Evolutionary conservation across 2,113 vertebrate species (phyloP).

Genomic region (Pluvialis apricaria): DNA sequence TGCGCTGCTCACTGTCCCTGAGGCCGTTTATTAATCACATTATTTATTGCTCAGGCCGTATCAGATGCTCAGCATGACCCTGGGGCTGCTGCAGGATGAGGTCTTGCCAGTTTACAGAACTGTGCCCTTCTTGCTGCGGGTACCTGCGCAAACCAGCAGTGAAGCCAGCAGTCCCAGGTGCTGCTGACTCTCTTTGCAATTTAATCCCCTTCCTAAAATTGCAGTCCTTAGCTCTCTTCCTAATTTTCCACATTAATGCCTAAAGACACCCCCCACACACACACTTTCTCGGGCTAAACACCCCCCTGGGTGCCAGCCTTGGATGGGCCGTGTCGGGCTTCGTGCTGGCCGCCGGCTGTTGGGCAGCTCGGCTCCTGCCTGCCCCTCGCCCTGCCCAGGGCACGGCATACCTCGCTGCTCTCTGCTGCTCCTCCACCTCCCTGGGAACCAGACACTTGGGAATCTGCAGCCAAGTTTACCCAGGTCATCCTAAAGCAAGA

Average conservation of each 20-base stretch:
- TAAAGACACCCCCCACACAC: neutral
- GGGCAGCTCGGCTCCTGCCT: neutral
- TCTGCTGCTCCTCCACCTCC: neutral
- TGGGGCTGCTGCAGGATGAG: neutral
- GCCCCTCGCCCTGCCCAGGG: neutral
- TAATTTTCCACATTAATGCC: neutral
- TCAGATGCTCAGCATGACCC: neutral
- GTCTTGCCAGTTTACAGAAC: fast-evolving
- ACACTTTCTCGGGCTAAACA: neutral
- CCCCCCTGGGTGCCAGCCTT: neutral
- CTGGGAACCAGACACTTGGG: neutral
- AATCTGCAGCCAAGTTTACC: neutral
- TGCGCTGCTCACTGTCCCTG: neutral
- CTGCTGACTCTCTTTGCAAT: neutral
- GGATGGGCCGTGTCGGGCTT: neutral
- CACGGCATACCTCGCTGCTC: fast-evolving
- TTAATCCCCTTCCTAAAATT: neutral
- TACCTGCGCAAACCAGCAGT: neutral
- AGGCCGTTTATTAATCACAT: neutral
- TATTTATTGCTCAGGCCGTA: neutral
- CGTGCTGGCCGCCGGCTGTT: neutral
- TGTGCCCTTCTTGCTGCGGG: fast-evolving
- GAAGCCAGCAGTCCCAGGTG: neutral
- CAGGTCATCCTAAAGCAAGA: neutral
- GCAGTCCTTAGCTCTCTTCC: neutral